Conservation (phyloP, 1,140 invertebrate species). For the Lepidurus arcticus region DNA sequence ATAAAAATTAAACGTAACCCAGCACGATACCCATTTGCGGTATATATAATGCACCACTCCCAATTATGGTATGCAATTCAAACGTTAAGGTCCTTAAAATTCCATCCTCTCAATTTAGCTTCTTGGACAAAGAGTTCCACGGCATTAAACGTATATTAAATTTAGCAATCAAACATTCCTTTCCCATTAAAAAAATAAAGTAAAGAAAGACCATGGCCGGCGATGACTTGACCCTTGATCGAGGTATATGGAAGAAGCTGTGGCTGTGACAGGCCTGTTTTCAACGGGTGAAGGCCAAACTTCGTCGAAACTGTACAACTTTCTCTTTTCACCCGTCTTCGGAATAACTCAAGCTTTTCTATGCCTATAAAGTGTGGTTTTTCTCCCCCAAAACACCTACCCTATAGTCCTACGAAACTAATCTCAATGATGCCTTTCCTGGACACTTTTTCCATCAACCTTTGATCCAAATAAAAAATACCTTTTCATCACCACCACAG, state of each 20-base stretch:
- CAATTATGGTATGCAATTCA: neutral
- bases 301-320: neutral
- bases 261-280: neutral
- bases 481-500: neutral
- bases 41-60: neutral
- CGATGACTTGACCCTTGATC: neutral
- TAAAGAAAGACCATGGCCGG: neutral
- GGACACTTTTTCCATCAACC: neutral
- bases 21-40: neutral
- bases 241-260: neutral
- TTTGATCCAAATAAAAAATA: neutral
- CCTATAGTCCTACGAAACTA: neutral
- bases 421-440: neutral
- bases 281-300: neutral
- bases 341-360: conserved; percentile 14
- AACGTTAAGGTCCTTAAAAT: neutral
- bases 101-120: neutral
- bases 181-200: neutral
- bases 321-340: neutral
- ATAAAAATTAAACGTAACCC: neutral
- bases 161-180: neutral
- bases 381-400: neutral
- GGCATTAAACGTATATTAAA: neutral
- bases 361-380: neutral
- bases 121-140: neutral